phyloP scores from a whole-genome alignment of 2,888 invertebrate genomes.

The Acrocyrtus sp. region DNA sequence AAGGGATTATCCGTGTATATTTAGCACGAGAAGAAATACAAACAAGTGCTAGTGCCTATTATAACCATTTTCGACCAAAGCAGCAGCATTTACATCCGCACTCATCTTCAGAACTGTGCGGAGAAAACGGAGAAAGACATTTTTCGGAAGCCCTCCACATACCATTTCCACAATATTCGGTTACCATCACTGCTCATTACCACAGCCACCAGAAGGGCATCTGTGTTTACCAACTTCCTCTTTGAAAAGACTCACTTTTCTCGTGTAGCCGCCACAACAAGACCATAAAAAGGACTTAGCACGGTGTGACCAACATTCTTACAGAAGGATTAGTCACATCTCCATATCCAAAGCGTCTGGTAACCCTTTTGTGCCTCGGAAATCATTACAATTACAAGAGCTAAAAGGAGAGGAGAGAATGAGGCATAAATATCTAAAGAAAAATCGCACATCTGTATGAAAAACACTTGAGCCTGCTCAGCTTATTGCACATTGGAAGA shows the following conservation, averaged over 20 bases:
- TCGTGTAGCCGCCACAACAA: slow-evolving; percentile 48
- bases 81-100: neutral
- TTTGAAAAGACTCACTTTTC: slow-evolving; percentile 49
- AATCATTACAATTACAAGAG: no score
- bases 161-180: slow-evolving; percentile 9
- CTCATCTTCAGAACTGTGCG: neutral
- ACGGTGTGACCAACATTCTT: slow-evolving; percentile 61
- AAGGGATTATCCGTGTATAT: slow-evolving; percentile 51
- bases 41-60: slow-evolving; percentile 31
- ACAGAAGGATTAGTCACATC: slow-evolving; percentile 55
- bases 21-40: slow-evolving; percentile 38
- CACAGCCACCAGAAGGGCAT: no score
- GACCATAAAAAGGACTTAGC: slow-evolving; percentile 58
- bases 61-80: no score
- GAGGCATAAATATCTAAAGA: no score
- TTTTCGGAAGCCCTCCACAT: neutral
- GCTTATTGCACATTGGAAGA: no score
- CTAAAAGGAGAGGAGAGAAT: slow-evolving; percentile 6
- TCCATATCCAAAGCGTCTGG: no score
- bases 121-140: neutral
- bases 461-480: no score
- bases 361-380: no score
- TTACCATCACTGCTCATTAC: no score
- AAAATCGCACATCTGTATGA: slow-evolving; percentile 1
- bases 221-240: slow-evolving; percentile 37